Conservation (phyloP, 2,888 invertebrate species). For the Scrobipalpa costella region DNA sequence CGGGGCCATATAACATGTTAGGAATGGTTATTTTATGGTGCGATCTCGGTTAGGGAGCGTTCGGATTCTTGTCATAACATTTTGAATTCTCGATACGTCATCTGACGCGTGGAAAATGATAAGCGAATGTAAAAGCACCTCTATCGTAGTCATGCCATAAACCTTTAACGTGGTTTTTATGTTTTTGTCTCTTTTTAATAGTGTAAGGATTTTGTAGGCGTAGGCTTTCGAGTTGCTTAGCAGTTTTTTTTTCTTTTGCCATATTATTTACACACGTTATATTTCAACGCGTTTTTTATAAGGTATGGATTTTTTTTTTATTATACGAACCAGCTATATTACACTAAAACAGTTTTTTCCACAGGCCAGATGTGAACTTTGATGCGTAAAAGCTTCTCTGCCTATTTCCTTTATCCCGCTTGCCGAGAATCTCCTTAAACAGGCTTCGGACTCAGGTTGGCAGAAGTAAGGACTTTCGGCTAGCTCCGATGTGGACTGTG, state of each 20-base stretch:
- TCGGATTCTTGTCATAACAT: constrained; percentile 76
- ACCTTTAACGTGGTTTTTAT: constrained; percentile 48
- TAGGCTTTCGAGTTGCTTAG: constrained; percentile 1
- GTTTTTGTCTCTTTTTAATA: constrained; percentile 34
- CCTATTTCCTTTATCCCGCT: no score
- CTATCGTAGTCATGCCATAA: constrained; percentile 52
- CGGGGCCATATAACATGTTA: constrained; percentile 74
- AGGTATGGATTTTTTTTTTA: no score
- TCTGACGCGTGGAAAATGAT: constrained; percentile 57
- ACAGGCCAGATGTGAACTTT: no score
- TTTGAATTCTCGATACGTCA: constrained; percentile 71
- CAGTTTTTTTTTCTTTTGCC: background rate
- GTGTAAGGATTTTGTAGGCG: constrained; percentile 19
- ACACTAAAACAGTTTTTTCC: no score
- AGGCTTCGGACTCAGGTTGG: no score
- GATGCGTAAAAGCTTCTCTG: no score
- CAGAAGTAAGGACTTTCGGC: no score
- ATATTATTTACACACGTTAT: background rate
- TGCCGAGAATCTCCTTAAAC: no score
- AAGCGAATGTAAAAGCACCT: constrained; percentile 44
- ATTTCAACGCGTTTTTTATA: background rate
- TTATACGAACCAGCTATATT: no score
- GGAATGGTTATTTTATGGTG: constrained; percentile 78
- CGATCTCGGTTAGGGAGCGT: constrained; percentile 54
- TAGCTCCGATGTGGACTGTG: no score